A percentile compares a stretch with the other conserved stretches of the same genome.
Evolutionary conservation across 2,113 vertebrate genomes (phyloP).

Genomic region (Rhea americana): DNA sequence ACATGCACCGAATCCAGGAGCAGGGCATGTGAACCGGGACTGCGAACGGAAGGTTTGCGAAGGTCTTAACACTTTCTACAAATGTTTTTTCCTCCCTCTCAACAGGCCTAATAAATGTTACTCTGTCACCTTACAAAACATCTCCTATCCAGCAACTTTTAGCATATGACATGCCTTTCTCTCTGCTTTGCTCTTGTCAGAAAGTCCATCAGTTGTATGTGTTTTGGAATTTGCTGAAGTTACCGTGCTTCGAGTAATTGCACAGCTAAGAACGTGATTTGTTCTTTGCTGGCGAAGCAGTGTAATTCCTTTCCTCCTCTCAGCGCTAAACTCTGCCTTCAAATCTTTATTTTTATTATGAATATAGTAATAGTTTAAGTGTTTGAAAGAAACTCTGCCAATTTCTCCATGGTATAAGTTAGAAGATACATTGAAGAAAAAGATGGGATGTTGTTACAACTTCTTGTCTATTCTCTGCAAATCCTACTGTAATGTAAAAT

Average conservation of each 20-base stretch:
- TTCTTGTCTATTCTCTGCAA: background rate
- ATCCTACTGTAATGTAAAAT: background rate
- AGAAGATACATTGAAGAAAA: background rate
- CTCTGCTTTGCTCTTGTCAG: background rate
- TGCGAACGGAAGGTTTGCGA: background rate
- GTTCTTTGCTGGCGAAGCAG: background rate
- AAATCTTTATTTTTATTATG: conserved; percentile 7
- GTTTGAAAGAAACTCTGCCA: conserved; percentile 26
- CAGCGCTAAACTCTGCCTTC: background rate
- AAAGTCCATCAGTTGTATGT: background rate
- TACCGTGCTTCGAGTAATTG: background rate
- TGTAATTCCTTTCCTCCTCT: background rate
- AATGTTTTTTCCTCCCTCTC: background rate
- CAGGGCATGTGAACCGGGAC: background rate
- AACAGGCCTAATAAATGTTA: background rate
- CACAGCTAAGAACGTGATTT: background rate
- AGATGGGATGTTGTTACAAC: background rate
- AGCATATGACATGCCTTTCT: background rate
- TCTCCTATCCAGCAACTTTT: background rate
- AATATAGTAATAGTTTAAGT: background rate
- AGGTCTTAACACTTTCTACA: background rate
- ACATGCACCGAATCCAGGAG: background rate
- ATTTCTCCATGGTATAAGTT: background rate
- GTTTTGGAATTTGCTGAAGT: background rate
- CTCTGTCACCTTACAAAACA: background rate